Conservation (phyloP, 2,113 vertebrate species). For the Rhadina sibilatrix region DNA sequence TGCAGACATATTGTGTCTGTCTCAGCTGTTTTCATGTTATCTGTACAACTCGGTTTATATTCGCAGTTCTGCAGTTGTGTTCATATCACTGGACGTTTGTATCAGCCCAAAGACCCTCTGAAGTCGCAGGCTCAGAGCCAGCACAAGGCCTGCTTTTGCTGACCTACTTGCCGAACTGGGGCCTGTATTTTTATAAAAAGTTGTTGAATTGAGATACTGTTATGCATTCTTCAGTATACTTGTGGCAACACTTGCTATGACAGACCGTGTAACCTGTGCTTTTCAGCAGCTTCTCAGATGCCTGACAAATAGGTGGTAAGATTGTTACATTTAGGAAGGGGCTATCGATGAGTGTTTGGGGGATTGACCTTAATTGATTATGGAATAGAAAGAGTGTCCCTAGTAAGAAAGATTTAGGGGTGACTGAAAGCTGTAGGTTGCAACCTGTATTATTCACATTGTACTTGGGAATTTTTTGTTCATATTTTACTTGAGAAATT, state of each 20-base stretch:
- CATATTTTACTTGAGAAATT: background rate
- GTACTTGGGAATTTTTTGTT: background rate
- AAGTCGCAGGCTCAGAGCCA: background rate
- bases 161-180: conserved; percentile 33
- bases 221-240: background rate
- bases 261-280: background rate
- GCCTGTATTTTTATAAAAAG: conserved; percentile 20
- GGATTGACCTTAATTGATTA: background rate
- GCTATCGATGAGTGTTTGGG: background rate
- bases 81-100: rapidly evolving
- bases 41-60: background rate
- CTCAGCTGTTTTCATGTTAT: background rate
- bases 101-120: background rate
- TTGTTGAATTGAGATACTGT: background rate
- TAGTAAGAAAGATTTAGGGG: background rate
- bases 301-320: background rate
- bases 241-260: background rate
- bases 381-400: background rate
- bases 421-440: background rate
- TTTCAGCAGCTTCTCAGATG: background rate
- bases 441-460: background rate
- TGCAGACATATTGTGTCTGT: background rate
- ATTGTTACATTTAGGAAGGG: background rate
- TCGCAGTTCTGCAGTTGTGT: background rate
- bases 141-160: background rate